Base-by-base conservation (phyloP, 2,113 vertebrate genomes). In the Echinops telfairi region DNA sequence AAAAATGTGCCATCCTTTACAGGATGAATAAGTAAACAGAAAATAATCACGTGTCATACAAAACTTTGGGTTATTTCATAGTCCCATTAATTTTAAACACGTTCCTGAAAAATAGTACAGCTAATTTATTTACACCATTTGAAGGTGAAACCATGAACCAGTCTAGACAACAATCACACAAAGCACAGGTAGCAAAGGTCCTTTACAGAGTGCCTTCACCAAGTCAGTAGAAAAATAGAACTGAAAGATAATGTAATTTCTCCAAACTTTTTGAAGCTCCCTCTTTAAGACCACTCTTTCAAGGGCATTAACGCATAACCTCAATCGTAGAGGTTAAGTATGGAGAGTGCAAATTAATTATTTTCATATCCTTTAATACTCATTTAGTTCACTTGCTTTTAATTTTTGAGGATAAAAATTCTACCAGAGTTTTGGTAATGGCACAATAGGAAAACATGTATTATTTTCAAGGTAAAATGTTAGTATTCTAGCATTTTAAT, bases 11-110 rank as follows among this genome's bases (percentile, higher is more conserved):
- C 47, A 53, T 9, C 47, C 47, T 53, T 53, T 53, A 53, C 47
- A 53, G 47, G 47, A 53, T 53, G 47, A 11, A 53, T 53, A 53
- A 53, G 47, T 53, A 53, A 53, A 53, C 47, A 12, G 47, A 53
- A 53, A 53, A 53, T 53, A 53, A 53, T 53, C 47, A 53, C 90
- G 6, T 60, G 62, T 29, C 47, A 77, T 79, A 81, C 2, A 93
- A 62, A 79, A 96, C 75, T 89, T 86, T 79, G 76, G 62, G 25
- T 66, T 25, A 31, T 19, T 68, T 11, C 27, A 31, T 31, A 83
- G n/a, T 82, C 27, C n/a, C 27, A 58, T 1, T 93, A 23, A 95
- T 77, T 92, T 96, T 47, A 85, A 12, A 60, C 3, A 92, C 90
- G 79, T n/a, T 25, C 27, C 4, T 60, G 23, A 31, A 12, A 85